phyloP scores from a whole-genome alignment of 1,140 invertebrate genomes.

The Atopsyche davidsoni region DNA sequence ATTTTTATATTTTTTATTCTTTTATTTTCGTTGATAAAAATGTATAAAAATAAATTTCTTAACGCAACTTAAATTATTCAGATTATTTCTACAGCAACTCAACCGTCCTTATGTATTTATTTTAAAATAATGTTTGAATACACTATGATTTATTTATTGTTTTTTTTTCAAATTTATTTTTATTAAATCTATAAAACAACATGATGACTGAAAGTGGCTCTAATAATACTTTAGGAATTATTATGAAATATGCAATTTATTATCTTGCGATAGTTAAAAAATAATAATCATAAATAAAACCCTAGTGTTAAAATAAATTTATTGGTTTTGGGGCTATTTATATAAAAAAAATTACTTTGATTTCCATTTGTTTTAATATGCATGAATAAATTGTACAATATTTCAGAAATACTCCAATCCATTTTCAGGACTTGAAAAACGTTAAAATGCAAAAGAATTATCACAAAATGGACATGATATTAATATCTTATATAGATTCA shows the following conservation, averaged over 20 bases:
- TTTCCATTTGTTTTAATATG: not conserved
- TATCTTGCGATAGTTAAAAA: not conserved
- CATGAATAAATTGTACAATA: not conserved
- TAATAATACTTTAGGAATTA: conserved; percentile 1
- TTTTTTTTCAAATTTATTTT: conserved; percentile 2
- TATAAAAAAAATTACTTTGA: not conserved
- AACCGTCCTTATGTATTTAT: no score
- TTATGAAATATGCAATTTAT: not conserved
- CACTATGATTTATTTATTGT: not conserved
- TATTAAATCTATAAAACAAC: conserved; percentile 25
- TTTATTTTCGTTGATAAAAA: no score
- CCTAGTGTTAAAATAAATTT: not conserved
- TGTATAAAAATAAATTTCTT: no score
- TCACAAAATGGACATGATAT: no score
- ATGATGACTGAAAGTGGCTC: conserved; percentile 23
- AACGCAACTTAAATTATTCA: no score
- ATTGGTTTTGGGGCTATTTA: not conserved
- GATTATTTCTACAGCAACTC: no score
- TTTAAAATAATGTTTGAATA: not conserved
- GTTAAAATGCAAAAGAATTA: no score
- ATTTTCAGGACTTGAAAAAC: no score
- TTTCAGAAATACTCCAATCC: no score
- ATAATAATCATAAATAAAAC: not conserved
- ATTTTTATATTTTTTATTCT: not conserved
- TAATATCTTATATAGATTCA: no score